Conservation (phyloP, 2,113 vertebrate genomes). For the Rissa tridactyla region DNA sequence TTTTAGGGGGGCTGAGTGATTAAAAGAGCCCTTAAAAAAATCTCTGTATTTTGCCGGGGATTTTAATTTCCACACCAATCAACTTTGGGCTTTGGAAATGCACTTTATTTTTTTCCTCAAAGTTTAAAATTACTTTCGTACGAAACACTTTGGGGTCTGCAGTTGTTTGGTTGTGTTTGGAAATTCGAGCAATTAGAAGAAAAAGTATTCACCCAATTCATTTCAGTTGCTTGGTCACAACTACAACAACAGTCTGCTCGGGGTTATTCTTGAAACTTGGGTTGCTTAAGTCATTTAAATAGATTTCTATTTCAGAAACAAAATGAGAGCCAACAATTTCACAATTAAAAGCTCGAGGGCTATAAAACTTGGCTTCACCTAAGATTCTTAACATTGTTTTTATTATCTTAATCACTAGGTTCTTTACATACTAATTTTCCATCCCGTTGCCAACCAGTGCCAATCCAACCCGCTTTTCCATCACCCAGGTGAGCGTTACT, state of each 20-base stretch:
- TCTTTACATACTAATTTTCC: conserved; percentile 67
- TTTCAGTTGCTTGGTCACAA: not conserved
- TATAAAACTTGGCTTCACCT: conserved; percentile 57
- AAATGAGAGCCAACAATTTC: conserved; percentile 61
- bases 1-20: rapidly evolving
- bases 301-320: conserved; percentile 63
- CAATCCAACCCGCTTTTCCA: not conserved
- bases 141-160: not conserved
- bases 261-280: conserved; percentile 51
- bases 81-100: not conserved
- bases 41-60: not conserved
- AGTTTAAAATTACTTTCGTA: not conserved
- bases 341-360: conserved; percentile 60
- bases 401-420: conserved; percentile 63
- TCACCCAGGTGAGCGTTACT: conserved; percentile 63
- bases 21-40: not conserved
- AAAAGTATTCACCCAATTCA: not conserved
- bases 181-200: not conserved
- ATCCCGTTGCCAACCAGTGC: conserved; percentile 20
- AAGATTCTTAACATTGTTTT: conserved; percentile 59
- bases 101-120: not conserved
- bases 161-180: not conserved
- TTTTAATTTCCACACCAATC: not conserved
- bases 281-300: conserved; percentile 58
- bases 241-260: not conserved